Evolutionary conservation across 2,888 invertebrate genomes (phyloP).

Genomic region (Aleiodes alternator): DNA sequence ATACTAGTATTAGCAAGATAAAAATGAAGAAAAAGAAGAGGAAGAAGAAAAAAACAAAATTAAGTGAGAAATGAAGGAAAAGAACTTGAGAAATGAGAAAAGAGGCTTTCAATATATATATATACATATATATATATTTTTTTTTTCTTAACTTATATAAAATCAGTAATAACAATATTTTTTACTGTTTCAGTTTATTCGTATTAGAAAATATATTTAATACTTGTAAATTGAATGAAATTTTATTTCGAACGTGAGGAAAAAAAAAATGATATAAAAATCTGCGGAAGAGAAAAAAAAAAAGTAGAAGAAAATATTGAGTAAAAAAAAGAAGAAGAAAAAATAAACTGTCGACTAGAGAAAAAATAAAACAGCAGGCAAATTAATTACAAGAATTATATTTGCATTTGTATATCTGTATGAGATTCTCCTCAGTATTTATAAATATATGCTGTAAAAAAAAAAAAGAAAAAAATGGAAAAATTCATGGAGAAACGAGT

Average conservation of each 20-base stretch:
- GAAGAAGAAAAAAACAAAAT: conserved; percentile 44
- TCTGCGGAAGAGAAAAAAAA: conserved; percentile 7
- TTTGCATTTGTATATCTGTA: conserved; percentile 17
- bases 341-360: neutral
- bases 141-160: conserved; percentile 64
- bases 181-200: conserved; percentile 70
- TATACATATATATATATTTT: conserved; percentile 47
- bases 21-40: conserved; percentile 48
- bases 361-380: neutral
- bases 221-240: conserved; percentile 62
- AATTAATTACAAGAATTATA: conserved; percentile 7
- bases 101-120: conserved; percentile 41
- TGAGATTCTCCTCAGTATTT: conserved; percentile 13
- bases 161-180: conserved; percentile 70
- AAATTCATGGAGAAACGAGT: conserved; percentile 52
- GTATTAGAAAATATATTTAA: conserved; percentile 66
- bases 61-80: neutral
- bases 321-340: neutral
- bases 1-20: conserved; percentile 70
- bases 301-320: neutral
- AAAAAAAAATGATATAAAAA: neutral
- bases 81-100: conserved; percentile 15
- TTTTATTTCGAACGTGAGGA: neutral
- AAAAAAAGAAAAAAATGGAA: neutral
- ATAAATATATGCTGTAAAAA: conserved; percentile 22